These are phyloP conservation scores for Neocloeon triangulifer DNA, from an alignment of 1,140 invertebrate genomes.

Conservation along the genomic window DNA sequence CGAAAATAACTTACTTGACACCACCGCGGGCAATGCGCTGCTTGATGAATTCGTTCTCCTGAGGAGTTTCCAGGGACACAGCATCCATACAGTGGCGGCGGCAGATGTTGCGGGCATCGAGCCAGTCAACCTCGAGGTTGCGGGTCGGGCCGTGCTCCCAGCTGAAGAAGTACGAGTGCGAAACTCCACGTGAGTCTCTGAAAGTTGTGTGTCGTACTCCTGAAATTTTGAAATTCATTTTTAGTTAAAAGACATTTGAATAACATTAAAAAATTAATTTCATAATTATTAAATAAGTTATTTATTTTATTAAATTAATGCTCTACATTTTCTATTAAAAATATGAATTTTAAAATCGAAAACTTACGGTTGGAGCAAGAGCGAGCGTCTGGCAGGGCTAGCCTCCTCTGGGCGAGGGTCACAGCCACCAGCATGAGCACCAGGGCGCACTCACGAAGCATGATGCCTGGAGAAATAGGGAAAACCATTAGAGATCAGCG, in stretches of 20 bases:
- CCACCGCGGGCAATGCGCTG: constrained; percentile 48
- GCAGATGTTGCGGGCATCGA: constrained; percentile 76
- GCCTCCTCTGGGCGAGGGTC: constrained; percentile 49
- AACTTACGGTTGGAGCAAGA: constrained; percentile 68
- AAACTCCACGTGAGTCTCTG: constrained; percentile 59
- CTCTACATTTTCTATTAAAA: constrained; percentile 5
- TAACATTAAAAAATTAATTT: background rate
- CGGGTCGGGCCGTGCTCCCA: constrained; percentile 73
- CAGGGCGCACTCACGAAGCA: constrained; percentile 24
- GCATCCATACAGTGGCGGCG: constrained; percentile 83
- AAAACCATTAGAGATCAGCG: no score
- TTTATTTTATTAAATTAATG: background rate
- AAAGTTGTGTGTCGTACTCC: constrained; percentile 68
- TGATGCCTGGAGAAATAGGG: constrained; percentile 9
- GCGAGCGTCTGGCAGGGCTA: constrained; percentile 66
- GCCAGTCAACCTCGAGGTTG: constrained; percentile 70
- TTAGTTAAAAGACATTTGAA: background rate
- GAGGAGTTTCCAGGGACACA: constrained; percentile 69
- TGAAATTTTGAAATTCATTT: constrained; percentile 14
- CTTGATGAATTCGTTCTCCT: constrained; percentile 77
- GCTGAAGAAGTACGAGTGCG: constrained; percentile 82
- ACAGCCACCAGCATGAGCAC: constrained; percentile 35
- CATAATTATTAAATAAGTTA: background rate
- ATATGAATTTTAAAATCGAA: constrained; percentile 5
- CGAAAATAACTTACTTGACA: constrained; percentile 18